Evolutionary conservation across 2,888 invertebrate genomes (phyloP), one percentile per base, ranked within the genome.

Genomic region (Lasioglossum vierecki): DNA sequence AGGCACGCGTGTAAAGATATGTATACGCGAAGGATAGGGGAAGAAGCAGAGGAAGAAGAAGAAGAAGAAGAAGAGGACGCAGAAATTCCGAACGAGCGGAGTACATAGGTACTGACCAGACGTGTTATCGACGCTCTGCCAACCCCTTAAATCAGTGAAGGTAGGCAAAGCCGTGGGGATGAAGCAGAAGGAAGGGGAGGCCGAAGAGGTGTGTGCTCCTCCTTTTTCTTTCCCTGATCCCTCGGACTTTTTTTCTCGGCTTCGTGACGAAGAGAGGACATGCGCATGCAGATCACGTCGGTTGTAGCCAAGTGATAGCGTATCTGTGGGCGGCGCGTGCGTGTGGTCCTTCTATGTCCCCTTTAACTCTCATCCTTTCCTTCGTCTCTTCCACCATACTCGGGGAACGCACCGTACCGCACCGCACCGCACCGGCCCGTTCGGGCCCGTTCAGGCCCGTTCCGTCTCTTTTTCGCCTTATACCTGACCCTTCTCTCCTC

Each of bases 241-340:
- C 70, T 80, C 66, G 57, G 82, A 80, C 72, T 78, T 79, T 84
- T 82, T 60, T 76, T 57, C 39, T 30, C 44, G 63, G 35, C 66
- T 35, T 72, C 71, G 73, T 81, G 91, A 91, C 90, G 90, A 91
- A 90, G 90, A 90, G 90, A 91, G 92, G 94, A 94, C 94, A 94
- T 93, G 94, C 93, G 93, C 93, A 94, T 94, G 94, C 94, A 94
- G 94, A 95, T 95, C 95, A 95, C 95, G 95, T 94, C 92, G 94
- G 92, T 93, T 93, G 93, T 93, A 93, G 92, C 92, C 91, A 91
- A 93, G 94, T 94, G 95, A 95, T 95, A 95, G 93, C 93, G 92
- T 95, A 95, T 95, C 95, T 95, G 95, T 95, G 94, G 95, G 95
- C 94, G 95, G 94, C 93, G 93, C 94, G 94, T 93, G 94, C 93